These are phyloP conservation scores for Drosophila eugracilis DNA, from an alignment of 1,140 invertebrate genomes.

Conservation along the genomic window DNA sequence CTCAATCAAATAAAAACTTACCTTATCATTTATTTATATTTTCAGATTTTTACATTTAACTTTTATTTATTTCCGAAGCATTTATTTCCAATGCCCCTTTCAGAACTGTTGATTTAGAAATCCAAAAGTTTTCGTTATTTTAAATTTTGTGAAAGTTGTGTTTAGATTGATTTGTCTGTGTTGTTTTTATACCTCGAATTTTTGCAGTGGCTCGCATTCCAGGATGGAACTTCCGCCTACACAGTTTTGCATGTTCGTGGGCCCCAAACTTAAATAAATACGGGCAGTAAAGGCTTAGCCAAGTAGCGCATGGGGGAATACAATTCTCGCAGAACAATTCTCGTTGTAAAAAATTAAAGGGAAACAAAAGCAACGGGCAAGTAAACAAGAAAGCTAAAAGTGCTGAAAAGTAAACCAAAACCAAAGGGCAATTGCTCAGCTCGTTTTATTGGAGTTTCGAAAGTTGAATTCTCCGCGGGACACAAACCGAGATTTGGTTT, in stretches of 20 bases:
- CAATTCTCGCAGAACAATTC: constrained; percentile 29
- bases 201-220: constrained; percentile 10
- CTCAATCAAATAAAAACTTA: no score
- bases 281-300: constrained; percentile 11
- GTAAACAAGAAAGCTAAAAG: constrained; percentile 54
- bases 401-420: constrained; percentile 49
- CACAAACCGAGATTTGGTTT: constrained; percentile 1
- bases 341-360: constrained; percentile 53
- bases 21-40: no score
- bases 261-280: constrained; percentile 36
- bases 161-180: constrained; percentile 8
- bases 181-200: constrained; percentile 9
- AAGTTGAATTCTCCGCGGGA: constrained; percentile 13
- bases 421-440: constrained; percentile 29
- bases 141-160: constrained; percentile 8
- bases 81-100: not conserved
- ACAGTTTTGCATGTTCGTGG: constrained; percentile 7
- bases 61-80: not conserved
- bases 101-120: not conserved
- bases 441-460: constrained; percentile 30
- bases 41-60: not conserved
- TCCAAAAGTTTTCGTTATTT: constrained; percentile 18
- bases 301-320: constrained; percentile 27
- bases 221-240: not conserved
- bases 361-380: constrained; percentile 62